These are phyloP conservation scores for Euzophera pinguis DNA, from an alignment of 2,888 invertebrate genomes.

Conservation along the genomic window DNA sequence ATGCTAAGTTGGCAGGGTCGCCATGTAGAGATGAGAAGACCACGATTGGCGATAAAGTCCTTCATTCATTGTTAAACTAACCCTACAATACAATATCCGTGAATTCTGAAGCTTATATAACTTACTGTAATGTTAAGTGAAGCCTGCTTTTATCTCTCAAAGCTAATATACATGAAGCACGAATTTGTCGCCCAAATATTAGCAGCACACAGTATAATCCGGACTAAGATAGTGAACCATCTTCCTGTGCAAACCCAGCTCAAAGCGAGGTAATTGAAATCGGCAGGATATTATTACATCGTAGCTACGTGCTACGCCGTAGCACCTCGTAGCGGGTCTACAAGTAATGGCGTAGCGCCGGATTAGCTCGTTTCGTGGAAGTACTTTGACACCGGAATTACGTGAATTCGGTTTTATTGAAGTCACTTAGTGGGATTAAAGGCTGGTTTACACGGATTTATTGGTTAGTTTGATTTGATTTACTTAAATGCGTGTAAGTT, in stretches of 20 bases:
- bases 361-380: background rate
- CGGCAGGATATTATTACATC: slow-evolving; percentile 4
- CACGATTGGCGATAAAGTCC: too few species aligned
- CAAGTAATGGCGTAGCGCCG: background rate
- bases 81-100: too few species aligned
- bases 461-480: too few species aligned
- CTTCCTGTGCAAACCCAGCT: background rate
- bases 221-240: background rate
- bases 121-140: too few species aligned
- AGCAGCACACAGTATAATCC: background rate
- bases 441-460: background rate
- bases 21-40: too few species aligned
- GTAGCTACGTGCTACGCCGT: slow-evolving; percentile 10
- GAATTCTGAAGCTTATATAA: too few species aligned
- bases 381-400: background rate
- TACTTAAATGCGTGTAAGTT: background rate
- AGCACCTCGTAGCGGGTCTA: slow-evolving; percentile 10
- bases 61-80: too few species aligned
- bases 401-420: background rate
- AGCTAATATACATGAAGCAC: background rate
- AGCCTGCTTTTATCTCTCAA: background rate
- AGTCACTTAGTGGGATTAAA: background rate
- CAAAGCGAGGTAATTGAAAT: slow-evolving; percentile 1
- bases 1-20: too few species aligned
- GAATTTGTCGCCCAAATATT: background rate